phyloP scores from a whole-genome alignment of 2,113 vertebrate species.

The Erpornis zantholeuca region DNA sequence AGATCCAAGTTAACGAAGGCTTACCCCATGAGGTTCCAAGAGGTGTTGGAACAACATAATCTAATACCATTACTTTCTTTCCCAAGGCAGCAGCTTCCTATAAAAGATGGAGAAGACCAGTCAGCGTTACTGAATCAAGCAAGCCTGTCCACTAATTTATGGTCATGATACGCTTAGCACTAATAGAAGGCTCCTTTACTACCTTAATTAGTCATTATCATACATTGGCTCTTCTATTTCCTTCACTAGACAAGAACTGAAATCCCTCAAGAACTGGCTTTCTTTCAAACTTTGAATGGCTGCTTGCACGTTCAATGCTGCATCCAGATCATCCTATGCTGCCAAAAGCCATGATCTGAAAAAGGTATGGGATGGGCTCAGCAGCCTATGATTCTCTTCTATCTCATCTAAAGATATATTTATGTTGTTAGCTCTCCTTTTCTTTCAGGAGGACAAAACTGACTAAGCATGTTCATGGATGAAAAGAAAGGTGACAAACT shows the following conservation, averaged over 20 bases:
- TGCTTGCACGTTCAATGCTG: not conserved
- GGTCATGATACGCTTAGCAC: not conserved
- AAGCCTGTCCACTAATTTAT: not conserved
- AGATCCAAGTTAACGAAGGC: not conserved
- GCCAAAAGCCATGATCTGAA: not conserved
- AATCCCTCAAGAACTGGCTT: not conserved
- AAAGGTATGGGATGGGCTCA: not conserved
- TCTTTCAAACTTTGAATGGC: not conserved
- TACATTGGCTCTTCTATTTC: not conserved
- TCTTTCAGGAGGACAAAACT: not conserved
- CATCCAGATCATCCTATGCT: not conserved
- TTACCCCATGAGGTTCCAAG: conserved; percentile 91
- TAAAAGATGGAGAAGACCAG: not conserved
- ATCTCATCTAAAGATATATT: not conserved
- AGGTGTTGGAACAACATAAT: conserved; percentile 93
- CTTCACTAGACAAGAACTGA: not conserved
- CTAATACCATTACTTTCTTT: conserved; percentile 93
- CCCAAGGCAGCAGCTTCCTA: conserved; percentile 91
- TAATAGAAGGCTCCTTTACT: not conserved
- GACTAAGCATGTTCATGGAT: not conserved
- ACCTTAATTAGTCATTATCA: not conserved
- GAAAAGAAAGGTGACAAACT: not conserved
- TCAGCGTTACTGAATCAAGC: not conserved
- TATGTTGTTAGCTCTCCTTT: not conserved
- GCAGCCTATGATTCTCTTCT: not conserved